phyloP scores from a whole-genome alignment of 2,797 vertebrate genomes.

The Graptemys geographica region DNA sequence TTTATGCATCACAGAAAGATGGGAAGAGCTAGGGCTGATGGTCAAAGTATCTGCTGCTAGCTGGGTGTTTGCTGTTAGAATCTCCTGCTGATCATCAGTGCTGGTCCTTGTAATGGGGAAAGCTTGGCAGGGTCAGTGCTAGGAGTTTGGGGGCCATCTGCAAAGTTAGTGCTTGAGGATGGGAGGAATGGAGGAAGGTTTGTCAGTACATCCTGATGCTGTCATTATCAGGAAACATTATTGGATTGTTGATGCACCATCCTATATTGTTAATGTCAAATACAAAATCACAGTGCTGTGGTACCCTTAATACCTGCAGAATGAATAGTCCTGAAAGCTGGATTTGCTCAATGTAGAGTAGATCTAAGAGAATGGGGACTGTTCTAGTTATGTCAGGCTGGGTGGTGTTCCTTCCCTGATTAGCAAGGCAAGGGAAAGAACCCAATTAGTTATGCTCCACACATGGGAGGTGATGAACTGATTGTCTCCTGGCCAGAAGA shows the following conservation, averaged over 20 bases:
- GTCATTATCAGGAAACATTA: neutral
- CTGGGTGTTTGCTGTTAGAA: neutral
- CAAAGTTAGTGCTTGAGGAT: neutral
- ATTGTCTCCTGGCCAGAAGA: neutral
- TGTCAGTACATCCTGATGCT: neutral
- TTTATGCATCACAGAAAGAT: neutral
- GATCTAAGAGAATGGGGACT: neutral
- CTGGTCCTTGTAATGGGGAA: neutral
- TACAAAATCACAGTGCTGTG: neutral
- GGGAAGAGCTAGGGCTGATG: neutral
- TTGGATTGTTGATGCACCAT: neutral
- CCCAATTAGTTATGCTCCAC: neutral
- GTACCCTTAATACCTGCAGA: neutral
- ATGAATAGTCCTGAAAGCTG: neutral
- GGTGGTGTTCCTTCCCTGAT: accelerated
- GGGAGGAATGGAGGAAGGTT: neutral
- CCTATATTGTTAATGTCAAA: neutral
- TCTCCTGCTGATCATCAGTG: neutral
- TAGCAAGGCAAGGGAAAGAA: neutral
- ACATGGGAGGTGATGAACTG: neutral
- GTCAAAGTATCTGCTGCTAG: neutral
- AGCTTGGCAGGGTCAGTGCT: neutral
- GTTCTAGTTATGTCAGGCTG: neutral
- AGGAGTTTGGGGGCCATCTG: neutral
- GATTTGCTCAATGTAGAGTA: neutral